phyloP scores from a whole-genome alignment of 2,888 invertebrate species.

The Ophion ellenae region DNA sequence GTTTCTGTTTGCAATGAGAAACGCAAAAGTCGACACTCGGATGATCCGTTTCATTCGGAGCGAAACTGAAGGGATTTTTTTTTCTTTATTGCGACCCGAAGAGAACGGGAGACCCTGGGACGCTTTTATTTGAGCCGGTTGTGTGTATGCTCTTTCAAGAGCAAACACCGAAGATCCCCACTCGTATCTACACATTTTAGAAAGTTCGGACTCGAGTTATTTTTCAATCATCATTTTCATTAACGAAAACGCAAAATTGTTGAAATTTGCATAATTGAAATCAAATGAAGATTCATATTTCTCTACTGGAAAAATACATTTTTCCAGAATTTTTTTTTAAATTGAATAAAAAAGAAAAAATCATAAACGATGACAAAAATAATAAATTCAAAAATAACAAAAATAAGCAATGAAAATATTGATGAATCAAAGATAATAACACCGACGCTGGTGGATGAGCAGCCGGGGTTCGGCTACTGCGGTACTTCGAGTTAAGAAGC shows the following conservation, averaged over 20 bases:
- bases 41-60: background rate
- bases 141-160: background rate
- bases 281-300: too few species aligned
- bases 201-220: background rate
- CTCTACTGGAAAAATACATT: too few species aligned
- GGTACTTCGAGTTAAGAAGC: too few species aligned
- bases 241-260: background rate
- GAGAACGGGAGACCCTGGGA: background rate
- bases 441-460: too few species aligned
- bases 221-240: background rate
- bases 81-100: background rate
- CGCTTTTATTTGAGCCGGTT: background rate
- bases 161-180: background rate
- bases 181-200: background rate
- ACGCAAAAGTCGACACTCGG: background rate
- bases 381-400: too few species aligned
- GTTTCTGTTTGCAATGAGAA: background rate
- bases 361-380: too few species aligned
- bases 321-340: too few species aligned
- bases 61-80: background rate
- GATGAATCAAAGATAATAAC: too few species aligned
- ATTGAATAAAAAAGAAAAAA: too few species aligned
- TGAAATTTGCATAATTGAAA: background rate
- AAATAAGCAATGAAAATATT: too few species aligned
- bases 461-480: too few species aligned